These are phyloP conservation scores for Lutjanus argentimaculatus DNA, from an alignment of 2,797 vertebrate species.

Conservation along the genomic window DNA sequence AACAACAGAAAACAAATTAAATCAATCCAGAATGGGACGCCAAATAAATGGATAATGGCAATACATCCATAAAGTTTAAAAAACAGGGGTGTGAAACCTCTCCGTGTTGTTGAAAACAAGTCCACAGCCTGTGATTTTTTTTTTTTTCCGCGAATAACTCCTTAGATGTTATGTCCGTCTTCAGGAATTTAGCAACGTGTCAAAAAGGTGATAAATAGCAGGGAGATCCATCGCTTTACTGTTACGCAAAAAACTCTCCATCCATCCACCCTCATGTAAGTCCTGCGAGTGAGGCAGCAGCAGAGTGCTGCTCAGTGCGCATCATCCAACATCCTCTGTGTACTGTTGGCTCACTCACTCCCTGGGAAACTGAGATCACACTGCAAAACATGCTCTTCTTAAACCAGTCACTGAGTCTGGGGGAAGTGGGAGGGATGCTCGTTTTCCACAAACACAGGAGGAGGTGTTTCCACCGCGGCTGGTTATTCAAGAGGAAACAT, in stretches of 20 bases:
- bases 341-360: slow-evolving; percentile 35
- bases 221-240: slow-evolving; percentile 22
- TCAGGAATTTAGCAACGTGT: not conserved
- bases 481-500: not conserved
- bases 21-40: not conserved
- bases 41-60: not conserved
- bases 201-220: not conserved
- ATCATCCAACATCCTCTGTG: slow-evolving; percentile 15
- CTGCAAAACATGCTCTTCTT: slow-evolving; percentile 1
- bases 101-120: slow-evolving; percentile 7
- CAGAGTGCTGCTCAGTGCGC: slow-evolving; percentile 48
- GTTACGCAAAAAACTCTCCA: slow-evolving; percentile 35
- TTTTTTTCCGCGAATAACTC: not conserved
- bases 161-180: not conserved
- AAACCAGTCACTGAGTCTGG: not conserved
- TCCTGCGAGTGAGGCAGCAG: slow-evolving; percentile 25
- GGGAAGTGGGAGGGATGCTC: not conserved
- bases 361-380: slow-evolving; percentile 5
- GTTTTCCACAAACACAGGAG: not conserved
- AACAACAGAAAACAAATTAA: not conserved
- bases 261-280: slow-evolving; percentile 19
- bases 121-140: not conserved
- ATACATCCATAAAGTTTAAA: slow-evolving; percentile 35
- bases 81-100: slow-evolving; percentile 6
- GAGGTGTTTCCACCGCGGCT: not conserved